These are phyloP conservation scores for Poecilia velifera DNA, from an alignment of 2,797 vertebrate genomes.

Conservation along the genomic window DNA sequence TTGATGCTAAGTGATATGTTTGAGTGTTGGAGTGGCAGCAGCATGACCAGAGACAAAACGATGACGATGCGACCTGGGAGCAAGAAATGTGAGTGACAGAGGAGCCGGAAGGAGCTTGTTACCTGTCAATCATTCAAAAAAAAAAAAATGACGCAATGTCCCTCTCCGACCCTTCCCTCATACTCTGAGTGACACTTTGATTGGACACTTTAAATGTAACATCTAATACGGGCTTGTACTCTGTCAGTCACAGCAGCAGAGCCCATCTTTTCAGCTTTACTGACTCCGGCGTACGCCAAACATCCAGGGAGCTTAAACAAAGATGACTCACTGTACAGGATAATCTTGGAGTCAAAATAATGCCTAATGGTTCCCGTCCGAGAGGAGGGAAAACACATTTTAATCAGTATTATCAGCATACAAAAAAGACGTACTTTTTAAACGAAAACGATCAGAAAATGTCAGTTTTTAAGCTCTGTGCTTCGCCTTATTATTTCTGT, in stretches of 20 bases:
- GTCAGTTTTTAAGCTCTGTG: neutral
- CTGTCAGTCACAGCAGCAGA: slow-evolving; percentile 59
- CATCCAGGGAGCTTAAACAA: neutral
- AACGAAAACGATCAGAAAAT: neutral
- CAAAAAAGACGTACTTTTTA: neutral
- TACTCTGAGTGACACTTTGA: slow-evolving; percentile 64
- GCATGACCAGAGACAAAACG: slow-evolving; percentile 23
- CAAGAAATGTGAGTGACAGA: slow-evolving; percentile 61
- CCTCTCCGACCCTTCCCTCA: slow-evolving; percentile 52
- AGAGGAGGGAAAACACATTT: neutral
- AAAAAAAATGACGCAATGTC: slow-evolving; percentile 32
- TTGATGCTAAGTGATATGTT: slow-evolving; percentile 24
- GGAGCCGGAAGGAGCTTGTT: slow-evolving; percentile 72
- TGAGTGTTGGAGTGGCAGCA: neutral
- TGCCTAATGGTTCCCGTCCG: neutral
- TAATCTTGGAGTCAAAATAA: neutral
- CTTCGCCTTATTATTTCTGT: neutral
- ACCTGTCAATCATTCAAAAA: slow-evolving; percentile 66
- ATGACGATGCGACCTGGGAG: slow-evolving; percentile 30
- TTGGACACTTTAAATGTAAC: slow-evolving; percentile 67
- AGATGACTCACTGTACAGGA: slow-evolving; percentile 1
- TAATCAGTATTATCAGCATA: neutral
- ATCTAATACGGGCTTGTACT: slow-evolving; percentile 66
- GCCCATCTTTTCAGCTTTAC: slow-evolving; percentile 34
- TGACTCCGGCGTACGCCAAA: slow-evolving; percentile 13